Conservation (phyloP, 2,888 invertebrate genomes). For the Heliconius erato region DNA sequence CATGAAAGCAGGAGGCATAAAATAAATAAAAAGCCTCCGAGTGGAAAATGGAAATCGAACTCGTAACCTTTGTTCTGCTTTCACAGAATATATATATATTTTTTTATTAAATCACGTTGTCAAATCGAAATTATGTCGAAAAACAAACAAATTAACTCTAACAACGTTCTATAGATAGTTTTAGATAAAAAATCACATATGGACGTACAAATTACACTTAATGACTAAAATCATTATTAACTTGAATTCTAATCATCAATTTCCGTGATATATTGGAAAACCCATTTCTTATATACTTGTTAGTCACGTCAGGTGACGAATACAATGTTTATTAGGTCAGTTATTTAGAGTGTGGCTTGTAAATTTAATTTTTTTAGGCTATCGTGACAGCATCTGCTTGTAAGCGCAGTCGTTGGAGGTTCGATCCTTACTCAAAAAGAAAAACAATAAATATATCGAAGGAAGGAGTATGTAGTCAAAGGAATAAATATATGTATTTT, state of each 20-base stretch:
- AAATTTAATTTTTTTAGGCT: not conserved
- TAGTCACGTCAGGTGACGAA: slow-evolving; percentile 5
- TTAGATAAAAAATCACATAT: slow-evolving; percentile 7
- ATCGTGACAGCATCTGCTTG: too few relatives aligned
- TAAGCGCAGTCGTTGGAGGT: too few relatives aligned
- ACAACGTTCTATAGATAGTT: not conserved
- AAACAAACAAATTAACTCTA: slow-evolving; percentile 8
- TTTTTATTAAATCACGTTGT: too few relatives aligned
- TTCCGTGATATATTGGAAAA: slow-evolving; percentile 5
- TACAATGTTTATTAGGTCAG: not conserved
- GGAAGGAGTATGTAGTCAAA: too few relatives aligned
- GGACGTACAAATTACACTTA: slow-evolving; percentile 23
- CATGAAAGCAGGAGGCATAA: too few relatives aligned
- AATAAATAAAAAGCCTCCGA: not conserved
- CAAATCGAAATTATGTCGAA: not conserved
- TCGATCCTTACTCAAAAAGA: too few relatives aligned
- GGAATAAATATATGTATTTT: too few relatives aligned
- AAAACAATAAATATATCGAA: too few relatives aligned
- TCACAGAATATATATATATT: not conserved
- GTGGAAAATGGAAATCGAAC: not conserved
- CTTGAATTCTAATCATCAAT: slow-evolving; percentile 13
- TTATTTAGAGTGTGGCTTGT: not conserved
- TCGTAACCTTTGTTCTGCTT: not conserved
- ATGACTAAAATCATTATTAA: slow-evolving; percentile 25
- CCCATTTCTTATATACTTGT: slow-evolving; percentile 5